Conservation (phyloP, 2,888 invertebrate genomes). For the Ectobius pallidus region DNA sequence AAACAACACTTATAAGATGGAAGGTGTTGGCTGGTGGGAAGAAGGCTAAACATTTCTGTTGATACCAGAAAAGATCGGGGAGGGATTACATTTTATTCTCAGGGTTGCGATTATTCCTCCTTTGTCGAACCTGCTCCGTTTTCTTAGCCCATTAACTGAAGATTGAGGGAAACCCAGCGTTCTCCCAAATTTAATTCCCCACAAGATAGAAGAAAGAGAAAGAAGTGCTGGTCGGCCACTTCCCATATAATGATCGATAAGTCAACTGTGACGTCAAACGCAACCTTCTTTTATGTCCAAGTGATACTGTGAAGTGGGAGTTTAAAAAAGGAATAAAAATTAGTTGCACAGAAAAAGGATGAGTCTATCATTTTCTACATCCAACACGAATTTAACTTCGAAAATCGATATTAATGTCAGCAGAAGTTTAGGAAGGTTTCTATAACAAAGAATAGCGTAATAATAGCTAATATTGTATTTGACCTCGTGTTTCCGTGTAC, state of each 20-base stretch:
- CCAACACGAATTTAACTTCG: too few species aligned
- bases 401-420: too few species aligned
- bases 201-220: background rate
- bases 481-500: too few species aligned
- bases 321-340: background rate
- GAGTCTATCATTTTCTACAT: too few species aligned
- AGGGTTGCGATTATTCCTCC: conserved; percentile 12
- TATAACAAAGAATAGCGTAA: too few species aligned
- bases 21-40: too few species aligned
- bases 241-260: conserved; percentile 6
- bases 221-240: background rate
- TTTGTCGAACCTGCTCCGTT: conserved; percentile 19
- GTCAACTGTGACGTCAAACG: background rate
- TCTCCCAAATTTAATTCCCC: conserved; percentile 9
- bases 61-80: too few species aligned
- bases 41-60: too few species aligned
- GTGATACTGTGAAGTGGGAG: background rate
- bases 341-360: too few species aligned
- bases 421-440: too few species aligned
- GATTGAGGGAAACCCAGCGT: conserved; percentile 23
- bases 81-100: conserved; percentile 7
- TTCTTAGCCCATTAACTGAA: conserved; percentile 34
- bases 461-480: too few species aligned
- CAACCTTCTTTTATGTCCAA: background rate
- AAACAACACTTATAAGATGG: too few species aligned